Evolutionary conservation across 2,797 vertebrate genomes (phyloP), one percentile per base, ranked within the genome.

Genomic region (Agapornis canus): DNA sequence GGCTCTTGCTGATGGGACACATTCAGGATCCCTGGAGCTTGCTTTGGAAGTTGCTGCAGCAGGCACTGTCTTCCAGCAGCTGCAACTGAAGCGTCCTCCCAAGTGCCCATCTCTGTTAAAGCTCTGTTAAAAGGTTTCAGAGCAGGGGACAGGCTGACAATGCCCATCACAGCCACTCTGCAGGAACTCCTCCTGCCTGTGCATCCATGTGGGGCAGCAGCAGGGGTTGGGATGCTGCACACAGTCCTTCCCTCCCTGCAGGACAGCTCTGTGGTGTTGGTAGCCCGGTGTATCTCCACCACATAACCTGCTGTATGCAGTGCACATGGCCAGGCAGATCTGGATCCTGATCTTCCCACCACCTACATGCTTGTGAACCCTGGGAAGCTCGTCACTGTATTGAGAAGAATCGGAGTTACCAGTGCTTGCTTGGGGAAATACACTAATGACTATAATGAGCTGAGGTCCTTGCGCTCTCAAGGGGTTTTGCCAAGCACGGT

Each of bases 351-450:
- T 23, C 35, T 82, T 61, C 13, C n/a, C 17, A 17, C 60, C 40
- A 17, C 26, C 3, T 76, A 29, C 13, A 7, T 0, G 0, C 2
- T 22, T 51, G 18, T 3, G 2, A 70, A 51, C 12, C 2, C 39
- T 6, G 5, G 3, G 5, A 66, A 16, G 16, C 32, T 83, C 10
- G 11, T 82, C 4, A 0, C 29, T 71, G 18, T 43, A 23, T 15
- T 68, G 25, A 49, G 31, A 60, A 26, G 10, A 16, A 39, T 42
- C 27, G 45, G 84, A 90, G 35, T 27, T 26, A 49, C 25, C 9
- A 2, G 51, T 17, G 23, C 59, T 31, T 70, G 29, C 11, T 2
- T 22, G 26, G 23, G 52, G 37, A 57, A 87, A 61, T 37, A 5
- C 25, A 40, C 16, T 27, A 21, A 26, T 64, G 73, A 8, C 32